Evolutionary conservation across 2,888 invertebrate species (phyloP).

Genomic region (Archips xylosteana): DNA sequence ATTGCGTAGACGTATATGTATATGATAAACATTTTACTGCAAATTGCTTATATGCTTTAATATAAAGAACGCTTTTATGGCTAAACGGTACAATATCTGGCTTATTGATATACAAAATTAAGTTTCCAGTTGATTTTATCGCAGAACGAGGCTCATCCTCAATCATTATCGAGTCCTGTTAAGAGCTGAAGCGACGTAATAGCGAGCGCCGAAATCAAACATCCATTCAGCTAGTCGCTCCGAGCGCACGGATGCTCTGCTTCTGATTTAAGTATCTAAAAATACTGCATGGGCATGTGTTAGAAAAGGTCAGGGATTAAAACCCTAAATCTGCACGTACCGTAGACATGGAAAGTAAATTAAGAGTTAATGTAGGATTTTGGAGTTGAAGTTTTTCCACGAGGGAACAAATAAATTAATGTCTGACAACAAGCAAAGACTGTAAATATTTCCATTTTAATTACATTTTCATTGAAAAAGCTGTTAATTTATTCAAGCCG

Average conservation of each 20-base stretch:
- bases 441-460: slow-evolving; percentile 32
- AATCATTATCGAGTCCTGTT: neutral
- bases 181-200: slow-evolving; percentile 16
- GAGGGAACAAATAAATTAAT: slow-evolving; percentile 10
- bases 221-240: slow-evolving; percentile 40
- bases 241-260: neutral
- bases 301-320: neutral
- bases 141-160: slow-evolving; percentile 1
- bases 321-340: neutral
- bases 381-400: neutral
- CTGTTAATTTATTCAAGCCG: slow-evolving; percentile 40
- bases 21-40: slow-evolving; percentile 56
- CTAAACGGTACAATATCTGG: slow-evolving; percentile 21
- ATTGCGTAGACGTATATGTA: slow-evolving; percentile 16
- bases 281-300: neutral
- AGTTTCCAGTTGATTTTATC: neutral
- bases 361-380: neutral
- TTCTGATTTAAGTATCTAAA: slow-evolving; percentile 5
- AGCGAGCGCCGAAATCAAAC: slow-evolving; percentile 49
- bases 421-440: slow-evolving; percentile 5
- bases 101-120: slow-evolving; percentile 34
- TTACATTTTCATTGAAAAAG: slow-evolving; percentile 35
- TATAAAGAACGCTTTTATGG: slow-evolving; percentile 49
- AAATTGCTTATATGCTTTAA: slow-evolving; percentile 57
- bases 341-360: neutral